Conservation (phyloP, 2,888 invertebrate species). For the Nomada fucata region DNA sequence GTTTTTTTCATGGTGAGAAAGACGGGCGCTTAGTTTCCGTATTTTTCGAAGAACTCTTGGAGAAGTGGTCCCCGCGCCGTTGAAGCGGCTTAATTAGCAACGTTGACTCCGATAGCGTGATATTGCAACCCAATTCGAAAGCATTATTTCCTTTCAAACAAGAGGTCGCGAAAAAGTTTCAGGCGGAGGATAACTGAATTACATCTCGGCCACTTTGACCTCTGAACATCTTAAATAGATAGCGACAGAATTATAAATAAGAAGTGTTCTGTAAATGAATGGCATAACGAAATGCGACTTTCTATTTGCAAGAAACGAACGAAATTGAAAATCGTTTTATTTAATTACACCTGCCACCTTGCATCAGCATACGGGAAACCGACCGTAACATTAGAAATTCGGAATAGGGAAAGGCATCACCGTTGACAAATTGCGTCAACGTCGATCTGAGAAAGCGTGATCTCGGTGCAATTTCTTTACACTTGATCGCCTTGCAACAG, state of each 20-base stretch:
- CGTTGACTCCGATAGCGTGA: too few relatives aligned
- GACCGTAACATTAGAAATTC: conserved; percentile 57
- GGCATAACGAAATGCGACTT: too few relatives aligned
- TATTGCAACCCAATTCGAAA: not conserved
- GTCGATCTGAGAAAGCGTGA: conserved; percentile 58
- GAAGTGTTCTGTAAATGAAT: too few relatives aligned
- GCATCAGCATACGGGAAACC: conserved; percentile 33
- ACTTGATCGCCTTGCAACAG: conserved; percentile 45
- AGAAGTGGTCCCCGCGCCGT: too few relatives aligned
- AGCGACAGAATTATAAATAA: too few relatives aligned
- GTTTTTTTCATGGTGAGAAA: not conserved
- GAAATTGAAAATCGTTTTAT: not conserved
- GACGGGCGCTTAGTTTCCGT: too few relatives aligned
- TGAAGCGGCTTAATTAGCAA: too few relatives aligned
- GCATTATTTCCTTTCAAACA: not conserved
- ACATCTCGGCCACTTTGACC: too few relatives aligned
- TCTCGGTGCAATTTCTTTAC: conserved; percentile 47
- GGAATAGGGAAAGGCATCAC: conserved; percentile 1
- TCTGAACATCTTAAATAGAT: too few relatives aligned
- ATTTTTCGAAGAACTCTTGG: too few relatives aligned
- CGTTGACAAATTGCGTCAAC: conserved; percentile 48
- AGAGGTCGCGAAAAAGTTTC: not conserved
- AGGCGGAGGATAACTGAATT: not conserved
- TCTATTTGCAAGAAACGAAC: too few relatives aligned
- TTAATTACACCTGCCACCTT: conserved; percentile 31